A percentile compares a stretch with the other conserved stretches of the same genome.
Evolutionary conservation across 2,113 vertebrate species (phyloP).

Genomic region (Sula dactylatra): DNA sequence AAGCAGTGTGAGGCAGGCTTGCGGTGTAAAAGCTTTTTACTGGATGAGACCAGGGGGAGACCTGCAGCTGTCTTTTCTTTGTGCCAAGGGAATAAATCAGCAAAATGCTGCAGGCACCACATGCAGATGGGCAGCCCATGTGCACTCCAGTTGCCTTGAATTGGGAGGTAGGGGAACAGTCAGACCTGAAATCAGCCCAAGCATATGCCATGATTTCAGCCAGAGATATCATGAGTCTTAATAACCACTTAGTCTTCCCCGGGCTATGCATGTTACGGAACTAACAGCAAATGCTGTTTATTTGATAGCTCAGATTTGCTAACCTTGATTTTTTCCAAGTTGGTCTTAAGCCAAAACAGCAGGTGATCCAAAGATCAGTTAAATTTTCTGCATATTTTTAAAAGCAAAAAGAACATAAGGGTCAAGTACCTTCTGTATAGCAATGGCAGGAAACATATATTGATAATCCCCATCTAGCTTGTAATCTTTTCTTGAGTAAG

Average conservation of each 20-base stretch:
- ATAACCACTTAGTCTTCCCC: not conserved
- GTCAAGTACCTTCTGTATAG: not conserved
- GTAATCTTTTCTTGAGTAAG: not conserved
- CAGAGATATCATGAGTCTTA: not conserved
- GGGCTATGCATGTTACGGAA: not conserved
- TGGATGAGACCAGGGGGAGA: not conserved
- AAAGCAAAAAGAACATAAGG: not conserved
- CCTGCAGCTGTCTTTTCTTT: not conserved
- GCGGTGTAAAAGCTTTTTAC: not conserved
- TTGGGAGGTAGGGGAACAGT: not conserved
- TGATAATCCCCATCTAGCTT: not conserved
- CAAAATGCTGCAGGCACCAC: not conserved
- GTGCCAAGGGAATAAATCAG: not conserved
- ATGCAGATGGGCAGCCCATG: not conserved
- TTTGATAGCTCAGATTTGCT: not conserved
- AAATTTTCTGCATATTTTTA: not conserved
- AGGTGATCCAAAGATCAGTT: not conserved
- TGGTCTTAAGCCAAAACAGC: not conserved
- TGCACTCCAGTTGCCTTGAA: not conserved
- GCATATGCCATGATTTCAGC: not conserved
- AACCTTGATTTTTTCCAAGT: not conserved
- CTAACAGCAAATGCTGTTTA: not conserved
- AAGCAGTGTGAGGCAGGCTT: not conserved
- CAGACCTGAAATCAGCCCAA: not conserved
- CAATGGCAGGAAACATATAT: not conserved